A percentile compares a stretch with the other conserved stretches of the same genome.
phyloP scores from a whole-genome alignment of 2,888 invertebrate species.

The Siphlonurus alternatus region DNA sequence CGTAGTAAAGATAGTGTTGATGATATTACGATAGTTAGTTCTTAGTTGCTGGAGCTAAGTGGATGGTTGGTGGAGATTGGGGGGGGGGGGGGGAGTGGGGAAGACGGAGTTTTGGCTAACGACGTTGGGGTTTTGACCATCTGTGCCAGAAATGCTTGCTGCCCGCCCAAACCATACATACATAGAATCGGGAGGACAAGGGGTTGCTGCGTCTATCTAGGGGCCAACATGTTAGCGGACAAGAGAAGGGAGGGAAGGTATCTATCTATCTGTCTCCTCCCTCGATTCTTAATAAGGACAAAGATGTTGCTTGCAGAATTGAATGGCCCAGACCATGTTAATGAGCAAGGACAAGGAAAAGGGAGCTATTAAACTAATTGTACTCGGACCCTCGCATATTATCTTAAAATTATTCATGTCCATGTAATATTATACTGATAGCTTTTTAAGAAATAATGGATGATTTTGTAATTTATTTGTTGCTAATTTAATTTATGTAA shows the following conservation, averaged over 20 bases:
- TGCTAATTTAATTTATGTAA: no score
- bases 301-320: not conserved
- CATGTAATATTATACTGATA: not conserved
- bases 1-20: not conserved
- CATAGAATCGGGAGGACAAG: not conserved
- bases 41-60: not conserved
- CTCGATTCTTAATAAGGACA: not conserved
- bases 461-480: no score
- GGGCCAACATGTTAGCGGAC: not conserved
- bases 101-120: not conserved
- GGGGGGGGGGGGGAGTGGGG: not conserved
- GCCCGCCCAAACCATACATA: not conserved
- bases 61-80: not conserved
- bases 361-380: slow-evolving; percentile 15
- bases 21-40: not conserved
- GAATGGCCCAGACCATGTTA: slow-evolving; percentile 10
- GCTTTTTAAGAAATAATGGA: no score
- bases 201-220: not conserved
- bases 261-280: not conserved
- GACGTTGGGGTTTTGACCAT: not conserved
- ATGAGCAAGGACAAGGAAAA: slow-evolving; percentile 14
- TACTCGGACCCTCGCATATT: slow-evolving; percentile 7
- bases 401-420: not conserved
- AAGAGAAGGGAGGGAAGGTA: not conserved
- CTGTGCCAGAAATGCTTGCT: not conserved